Evolutionary conservation across 2,888 invertebrate genomes (phyloP), one percentile per base, ranked within the genome.

Genomic region (Rutpela maculata): DNA sequence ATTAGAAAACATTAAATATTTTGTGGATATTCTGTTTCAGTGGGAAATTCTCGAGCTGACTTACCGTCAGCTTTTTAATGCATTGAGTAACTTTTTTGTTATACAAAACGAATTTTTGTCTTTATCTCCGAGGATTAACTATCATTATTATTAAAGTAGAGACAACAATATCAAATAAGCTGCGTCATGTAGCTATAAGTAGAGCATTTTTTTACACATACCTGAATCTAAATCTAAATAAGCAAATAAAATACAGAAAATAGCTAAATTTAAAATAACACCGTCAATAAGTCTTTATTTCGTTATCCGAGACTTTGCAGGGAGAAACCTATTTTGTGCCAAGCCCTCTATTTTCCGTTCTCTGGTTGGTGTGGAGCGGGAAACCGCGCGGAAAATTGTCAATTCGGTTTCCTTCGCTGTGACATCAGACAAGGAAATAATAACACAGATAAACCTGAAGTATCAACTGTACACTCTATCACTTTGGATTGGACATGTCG

Each of bases 321-420:
- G 81, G 82, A 83, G 84, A 86, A 84, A 84, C 84, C 84, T 85
- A 85, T 81, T 85, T 87, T 84, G 84, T 84, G 84, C 83, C 87
- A 85, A 87, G 86, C 87, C 85, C 83, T 85, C 87, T 83, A 88
- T 87, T 87, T 88, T 86, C 87, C 85, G 86, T 86, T 84, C 71
- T 71, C 62, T 62, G 71, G 62, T 62, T 60, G 71, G 86, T 85
- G 86, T 83, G 85, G 78, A 82, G 79, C 76, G 80, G 91, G 92
- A 93, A 93, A 93, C 93, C 92, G 91, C 90, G 92, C 92, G 93
- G 92, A 93, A 93, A 93, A 93, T 93, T 93, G 93, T 90, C 93
- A 93, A 93, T 93, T 93, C 91, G 92, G 86, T 85, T 87, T 86
- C 86, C 83, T 86, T 82, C 86, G 82, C 82, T 84, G 85, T 87